Evolutionary conservation across 2,888 invertebrate species (phyloP).

Genomic region (Eupithecia tripunctaria): DNA sequence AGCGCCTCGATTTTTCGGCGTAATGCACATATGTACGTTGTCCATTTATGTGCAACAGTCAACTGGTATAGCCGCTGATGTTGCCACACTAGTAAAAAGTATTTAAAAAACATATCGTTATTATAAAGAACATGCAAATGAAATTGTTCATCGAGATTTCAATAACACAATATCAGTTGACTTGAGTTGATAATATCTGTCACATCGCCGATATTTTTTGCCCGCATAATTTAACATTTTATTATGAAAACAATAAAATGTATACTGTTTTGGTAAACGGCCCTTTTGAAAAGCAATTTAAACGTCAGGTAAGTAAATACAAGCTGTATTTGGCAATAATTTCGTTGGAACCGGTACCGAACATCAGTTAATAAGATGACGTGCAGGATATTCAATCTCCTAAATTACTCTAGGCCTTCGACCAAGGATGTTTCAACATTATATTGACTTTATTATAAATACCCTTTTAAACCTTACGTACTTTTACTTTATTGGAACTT

Average conservation of each 20-base stretch:
- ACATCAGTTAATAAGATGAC: slow-evolving; percentile 36
- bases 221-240: slow-evolving; percentile 30
- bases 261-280: slow-evolving; percentile 33
- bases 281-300: slow-evolving; percentile 50
- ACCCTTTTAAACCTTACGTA: no score
- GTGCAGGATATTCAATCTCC: slow-evolving; percentile 47
- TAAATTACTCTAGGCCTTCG: slow-evolving; percentile 49
- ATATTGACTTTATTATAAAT: not conserved
- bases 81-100: not conserved
- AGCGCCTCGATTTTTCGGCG: no score
- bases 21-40: no score
- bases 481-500: no score
- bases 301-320: slow-evolving; percentile 46
- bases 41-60: not conserved
- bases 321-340: slow-evolving; percentile 44
- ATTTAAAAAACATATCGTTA: not conserved
- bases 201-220: slow-evolving; percentile 17
- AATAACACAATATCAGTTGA: slow-evolving; percentile 15
- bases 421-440: slow-evolving; percentile 52
- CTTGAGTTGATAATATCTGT: slow-evolving; percentile 16
- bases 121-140: not conserved
- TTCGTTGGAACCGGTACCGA: slow-evolving; percentile 19
- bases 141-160: slow-evolving; percentile 7
- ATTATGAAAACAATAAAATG: slow-evolving; percentile 42
- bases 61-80: no score